Percentiles rank a stretch among this genome's conserved stretches.
These are phyloP conservation scores for Ursus arctos DNA, from an alignment of 2,113 vertebrate genomes.

Conservation along the genomic window DNA sequence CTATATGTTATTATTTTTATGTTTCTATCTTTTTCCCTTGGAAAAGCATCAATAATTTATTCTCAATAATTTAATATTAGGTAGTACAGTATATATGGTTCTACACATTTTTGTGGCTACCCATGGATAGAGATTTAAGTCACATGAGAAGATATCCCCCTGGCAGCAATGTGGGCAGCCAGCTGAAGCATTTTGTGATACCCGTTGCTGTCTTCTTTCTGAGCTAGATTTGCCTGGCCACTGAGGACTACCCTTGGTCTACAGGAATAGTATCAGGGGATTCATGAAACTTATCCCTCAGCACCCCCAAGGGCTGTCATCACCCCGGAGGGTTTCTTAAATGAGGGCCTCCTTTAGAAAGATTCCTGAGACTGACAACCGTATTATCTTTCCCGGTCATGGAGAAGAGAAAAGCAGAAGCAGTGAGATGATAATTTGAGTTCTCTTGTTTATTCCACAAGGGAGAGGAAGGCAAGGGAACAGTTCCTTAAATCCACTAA, in stretches of 20 bases:
- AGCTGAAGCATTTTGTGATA: not conserved
- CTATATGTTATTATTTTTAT: not conserved
- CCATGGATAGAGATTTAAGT: not conserved
- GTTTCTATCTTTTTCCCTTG: not conserved
- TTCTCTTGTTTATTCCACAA: not conserved
- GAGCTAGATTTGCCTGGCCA: not conserved
- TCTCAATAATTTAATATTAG: not conserved
- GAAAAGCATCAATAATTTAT: conserved; percentile 23
- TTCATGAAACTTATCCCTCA: not conserved
- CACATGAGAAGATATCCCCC: not conserved
- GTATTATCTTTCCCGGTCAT: not conserved
- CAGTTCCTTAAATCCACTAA: not conserved
- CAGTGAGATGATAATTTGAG: not conserved
- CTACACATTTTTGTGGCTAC: not conserved
- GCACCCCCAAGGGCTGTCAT: not conserved
- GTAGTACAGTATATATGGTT: not conserved
- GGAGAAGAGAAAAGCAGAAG: not conserved
- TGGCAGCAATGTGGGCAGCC: not conserved
- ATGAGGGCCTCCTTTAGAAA: not conserved
- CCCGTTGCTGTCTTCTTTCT: not conserved
- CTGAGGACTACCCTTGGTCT: not conserved
- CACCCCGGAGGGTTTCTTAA: not conserved
- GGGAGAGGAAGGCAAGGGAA: not conserved
- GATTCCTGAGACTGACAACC: not conserved
- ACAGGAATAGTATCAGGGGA: not conserved